Conservation (phyloP, 2,113 vertebrate species). For the Ceratotherium simum region DNA sequence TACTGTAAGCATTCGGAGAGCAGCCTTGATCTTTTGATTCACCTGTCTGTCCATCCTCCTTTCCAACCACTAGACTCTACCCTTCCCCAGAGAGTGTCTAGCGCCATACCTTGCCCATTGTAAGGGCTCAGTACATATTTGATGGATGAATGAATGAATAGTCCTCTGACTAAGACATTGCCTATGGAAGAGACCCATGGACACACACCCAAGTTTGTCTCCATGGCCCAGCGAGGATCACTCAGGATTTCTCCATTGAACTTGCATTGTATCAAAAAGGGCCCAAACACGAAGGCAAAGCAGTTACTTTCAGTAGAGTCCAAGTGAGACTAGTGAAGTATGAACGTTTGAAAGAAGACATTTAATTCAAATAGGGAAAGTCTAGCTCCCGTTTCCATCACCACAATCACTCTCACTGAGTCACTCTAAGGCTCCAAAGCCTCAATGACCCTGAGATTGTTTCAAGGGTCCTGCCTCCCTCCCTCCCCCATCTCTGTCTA, state of each 20-base stretch:
- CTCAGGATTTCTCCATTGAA: neutral
- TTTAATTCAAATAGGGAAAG: neutral
- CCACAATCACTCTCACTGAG: too few species aligned
- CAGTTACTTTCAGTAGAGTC: neutral
- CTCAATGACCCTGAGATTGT: neutral
- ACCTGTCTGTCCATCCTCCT: neutral
- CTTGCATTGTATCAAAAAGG: too few species aligned
- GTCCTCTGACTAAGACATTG: neutral
- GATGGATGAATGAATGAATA: neutral
- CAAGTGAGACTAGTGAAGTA: neutral
- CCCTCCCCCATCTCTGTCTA: accelerated
- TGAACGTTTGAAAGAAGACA: neutral
- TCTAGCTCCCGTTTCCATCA: neutral
- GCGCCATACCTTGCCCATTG: neutral
- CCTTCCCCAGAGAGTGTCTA: neutral
- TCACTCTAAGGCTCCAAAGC: neutral
- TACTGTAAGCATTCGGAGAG: accelerated
- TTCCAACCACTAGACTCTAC: too few species aligned
- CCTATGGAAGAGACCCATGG: neutral
- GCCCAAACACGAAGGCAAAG: neutral
- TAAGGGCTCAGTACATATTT: neutral
- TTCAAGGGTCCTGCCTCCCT: too few species aligned
- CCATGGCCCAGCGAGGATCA: neutral
- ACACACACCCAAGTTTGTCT: neutral
- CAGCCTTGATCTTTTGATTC: neutral